Evolutionary conservation across 2,113 vertebrate species (phyloP), one percentile per base, ranked within the genome.

Genomic region (Heterocephalus glaber): DNA sequence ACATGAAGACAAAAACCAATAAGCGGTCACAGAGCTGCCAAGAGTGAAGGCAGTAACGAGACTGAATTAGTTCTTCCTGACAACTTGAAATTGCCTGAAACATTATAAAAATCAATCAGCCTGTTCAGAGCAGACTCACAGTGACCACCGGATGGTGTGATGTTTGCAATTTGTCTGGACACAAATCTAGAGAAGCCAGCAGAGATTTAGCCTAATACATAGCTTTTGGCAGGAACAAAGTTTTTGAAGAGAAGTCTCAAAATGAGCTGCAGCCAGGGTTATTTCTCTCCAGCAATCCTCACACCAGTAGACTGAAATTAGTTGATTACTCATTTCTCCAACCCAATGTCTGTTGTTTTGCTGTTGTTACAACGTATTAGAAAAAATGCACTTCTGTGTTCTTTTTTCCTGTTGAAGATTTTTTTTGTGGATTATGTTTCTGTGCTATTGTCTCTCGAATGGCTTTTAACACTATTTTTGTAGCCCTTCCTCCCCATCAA

Each of bases 101-200:
- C 54, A 22, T 98, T 98, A 97, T 96, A 98, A 98, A 98, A 97
- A 97, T 98, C 97, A 98, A 97, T 97, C 96, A 98, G 87, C 93
- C 85, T 96, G 93, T 96, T 97, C 97, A 97, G 97, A 98, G 98
- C 95, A 97, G 97, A 86, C 97, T 96, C 58, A 63, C 92, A 97
- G 97, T 8, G 81, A 97, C 93, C 90, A 96, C 86, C 80, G 90
- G 89, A 93, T 97, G 83, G 52, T 96, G 97, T 97, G 97, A 95
- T 92, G 95, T 92, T 97, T 97, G 92, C 94, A 96, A 94, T 94
- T 97, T 96, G 76, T 97, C 95, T 98, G 96, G 68, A 90, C 17
- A 96, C 90, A 96, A 97, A 98, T 97, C 74, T 95, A 76, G 80
- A 97, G 95, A 97, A 74, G 24, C 61, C 95, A 93, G 96, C 84